Conservation (phyloP, 2,797 vertebrate genomes). For the Micrastur ruficollis region DNA sequence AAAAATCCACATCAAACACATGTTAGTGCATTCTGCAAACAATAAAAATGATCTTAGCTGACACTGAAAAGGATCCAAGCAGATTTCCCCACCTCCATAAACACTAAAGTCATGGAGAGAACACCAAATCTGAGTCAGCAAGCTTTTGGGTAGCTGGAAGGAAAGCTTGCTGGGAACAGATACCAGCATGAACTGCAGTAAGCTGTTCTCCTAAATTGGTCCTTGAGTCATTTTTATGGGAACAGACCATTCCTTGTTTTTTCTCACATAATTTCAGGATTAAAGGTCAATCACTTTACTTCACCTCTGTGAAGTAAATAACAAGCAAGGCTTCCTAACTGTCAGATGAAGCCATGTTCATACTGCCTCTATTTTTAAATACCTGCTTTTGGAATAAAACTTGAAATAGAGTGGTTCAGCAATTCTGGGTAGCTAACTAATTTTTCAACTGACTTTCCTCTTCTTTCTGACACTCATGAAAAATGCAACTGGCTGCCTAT, state of each 20-base stretch:
- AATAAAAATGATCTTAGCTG: not conserved
- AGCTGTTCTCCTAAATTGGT: not conserved
- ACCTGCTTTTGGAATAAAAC: not conserved
- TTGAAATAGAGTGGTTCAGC: not conserved
- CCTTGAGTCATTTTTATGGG: not conserved
- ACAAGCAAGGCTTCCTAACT: not conserved
- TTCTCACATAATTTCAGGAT: not conserved
- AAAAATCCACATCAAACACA: not conserved
- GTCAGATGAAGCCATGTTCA: not conserved
- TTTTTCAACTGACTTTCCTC: not conserved
- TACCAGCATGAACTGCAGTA: not conserved
- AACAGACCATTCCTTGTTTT: not conserved
- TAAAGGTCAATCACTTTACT: not conserved
- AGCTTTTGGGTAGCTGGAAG: not conserved
- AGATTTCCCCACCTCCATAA: not conserved
- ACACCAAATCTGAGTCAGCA: not conserved
- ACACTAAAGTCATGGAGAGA: not conserved
- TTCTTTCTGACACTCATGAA: not conserved
- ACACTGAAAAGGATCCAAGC: not conserved
- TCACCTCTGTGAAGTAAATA: not conserved
- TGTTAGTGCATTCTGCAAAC: not conserved
- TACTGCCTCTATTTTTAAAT: not conserved
- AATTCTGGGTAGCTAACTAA: not conserved
- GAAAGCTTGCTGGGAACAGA: not conserved
- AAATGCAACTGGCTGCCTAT: not conserved